Evolutionary conservation across 2,888 invertebrate genomes (phyloP).

Genomic region (Diarsia brunnea): DNA sequence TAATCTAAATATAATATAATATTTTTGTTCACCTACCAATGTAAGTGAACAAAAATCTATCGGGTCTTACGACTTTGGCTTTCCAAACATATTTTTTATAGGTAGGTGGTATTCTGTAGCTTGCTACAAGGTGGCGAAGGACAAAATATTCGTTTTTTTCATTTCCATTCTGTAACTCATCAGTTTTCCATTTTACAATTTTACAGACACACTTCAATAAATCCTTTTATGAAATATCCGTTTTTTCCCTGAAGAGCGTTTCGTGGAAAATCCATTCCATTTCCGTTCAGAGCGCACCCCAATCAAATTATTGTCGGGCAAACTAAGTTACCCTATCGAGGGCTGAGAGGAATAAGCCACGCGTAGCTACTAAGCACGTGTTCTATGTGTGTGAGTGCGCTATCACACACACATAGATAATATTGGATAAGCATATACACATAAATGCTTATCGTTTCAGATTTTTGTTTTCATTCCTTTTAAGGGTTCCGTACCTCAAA

Average conservation of each 20-base stretch:
- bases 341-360: slow-evolving; percentile 10
- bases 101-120: background rate
- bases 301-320: slow-evolving; percentile 49
- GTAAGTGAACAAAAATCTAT: background rate
- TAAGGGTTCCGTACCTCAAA: no score
- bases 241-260: background rate
- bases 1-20: no score
- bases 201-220: background rate
- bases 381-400: slow-evolving; percentile 2
- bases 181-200: slow-evolving; percentile 4
- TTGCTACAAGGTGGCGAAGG: background rate
- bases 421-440: background rate
- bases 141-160: slow-evolving; percentile 2
- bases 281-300: slow-evolving; percentile 2
- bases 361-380: slow-evolving; percentile 40
- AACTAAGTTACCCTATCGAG: slow-evolving; percentile 39
- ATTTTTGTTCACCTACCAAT: no score
- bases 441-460: background rate
- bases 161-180: background rate
- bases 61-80: background rate
- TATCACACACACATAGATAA: background rate
- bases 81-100: background rate
- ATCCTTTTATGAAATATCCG: slow-evolving; percentile 14
- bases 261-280: slow-evolving; percentile 38
- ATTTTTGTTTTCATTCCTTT: background rate